phyloP scores from a whole-genome alignment of 2,113 vertebrate species.

The Psephotus haematonotus region DNA sequence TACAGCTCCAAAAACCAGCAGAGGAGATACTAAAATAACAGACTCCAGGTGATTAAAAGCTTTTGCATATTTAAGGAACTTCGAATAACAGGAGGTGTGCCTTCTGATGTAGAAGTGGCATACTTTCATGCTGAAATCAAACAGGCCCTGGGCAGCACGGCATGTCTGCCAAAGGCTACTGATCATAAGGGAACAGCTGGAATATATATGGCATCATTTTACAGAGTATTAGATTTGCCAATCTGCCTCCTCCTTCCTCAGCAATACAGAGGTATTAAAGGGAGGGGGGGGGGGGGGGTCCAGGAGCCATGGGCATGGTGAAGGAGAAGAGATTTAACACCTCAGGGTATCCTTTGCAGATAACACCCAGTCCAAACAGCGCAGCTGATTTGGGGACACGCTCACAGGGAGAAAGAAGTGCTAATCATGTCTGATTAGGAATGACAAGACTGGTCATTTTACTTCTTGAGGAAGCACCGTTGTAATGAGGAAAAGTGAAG shows the following conservation, averaged over 20 bases:
- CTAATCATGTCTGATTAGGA: neutral
- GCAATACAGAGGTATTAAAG: neutral
- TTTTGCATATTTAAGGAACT: neutral
- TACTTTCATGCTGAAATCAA: neutral
- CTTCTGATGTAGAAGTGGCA: neutral
- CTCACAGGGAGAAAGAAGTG: neutral
- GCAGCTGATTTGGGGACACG: neutral
- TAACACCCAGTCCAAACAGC: neutral
- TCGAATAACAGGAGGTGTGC: neutral
- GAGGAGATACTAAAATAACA: neutral
- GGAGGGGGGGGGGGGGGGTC: neutral
- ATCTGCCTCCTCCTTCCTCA: conserved; percentile 1
- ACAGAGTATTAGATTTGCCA: neutral
- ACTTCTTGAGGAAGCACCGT: neutral
- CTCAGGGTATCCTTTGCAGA: neutral
- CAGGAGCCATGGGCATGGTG: neutral
- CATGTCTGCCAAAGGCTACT: neutral
- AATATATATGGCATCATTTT: neutral
- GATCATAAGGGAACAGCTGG: neutral
- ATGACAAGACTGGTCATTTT: neutral
- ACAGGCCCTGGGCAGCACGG: neutral
- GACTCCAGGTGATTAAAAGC: conserved; percentile 10
- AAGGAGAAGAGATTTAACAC: neutral
- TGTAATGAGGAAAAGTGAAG: neutral
- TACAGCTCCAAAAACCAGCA: neutral